Conservation (phyloP, 2,113 vertebrate species). For the Aplodontia rufa region DNA sequence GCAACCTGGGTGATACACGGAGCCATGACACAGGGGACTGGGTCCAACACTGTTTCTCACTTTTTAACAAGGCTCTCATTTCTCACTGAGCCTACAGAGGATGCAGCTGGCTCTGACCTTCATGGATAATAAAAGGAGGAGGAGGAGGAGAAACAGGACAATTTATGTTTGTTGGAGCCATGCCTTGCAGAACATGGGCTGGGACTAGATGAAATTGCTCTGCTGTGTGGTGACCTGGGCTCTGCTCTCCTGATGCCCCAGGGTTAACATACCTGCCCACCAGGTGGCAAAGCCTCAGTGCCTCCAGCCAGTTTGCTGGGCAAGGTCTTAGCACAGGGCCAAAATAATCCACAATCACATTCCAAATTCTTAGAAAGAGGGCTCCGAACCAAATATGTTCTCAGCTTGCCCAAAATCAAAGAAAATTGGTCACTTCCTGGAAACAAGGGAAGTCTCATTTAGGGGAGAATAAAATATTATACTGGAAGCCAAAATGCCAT, state of each 20-base stretch:
- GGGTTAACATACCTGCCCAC: not conserved
- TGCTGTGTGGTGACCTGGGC: accelerated
- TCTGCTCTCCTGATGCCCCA: not conserved
- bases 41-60: not conserved
- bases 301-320: not conserved
- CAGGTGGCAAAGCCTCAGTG: not conserved
- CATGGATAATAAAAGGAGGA: not conserved
- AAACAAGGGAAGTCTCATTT: not conserved
- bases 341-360: not conserved
- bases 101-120: no score
- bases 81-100: not conserved
- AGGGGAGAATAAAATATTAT: not conserved
- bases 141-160: no score
- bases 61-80: not conserved
- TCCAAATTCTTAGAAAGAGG: not conserved
- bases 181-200: accelerated
- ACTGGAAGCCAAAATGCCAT: not conserved
- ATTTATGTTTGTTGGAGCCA: accelerated
- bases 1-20: accelerated
- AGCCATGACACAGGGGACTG: accelerated
- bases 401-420: not conserved
- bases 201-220: accelerated
- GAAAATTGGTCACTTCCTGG: not conserved
- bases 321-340: accelerated
- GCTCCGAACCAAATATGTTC: not conserved